Evolutionary conservation across 2,797 vertebrate genomes (phyloP), one percentile per base, ranked within the genome.

Genomic region (Borostomias antarcticus): DNA sequence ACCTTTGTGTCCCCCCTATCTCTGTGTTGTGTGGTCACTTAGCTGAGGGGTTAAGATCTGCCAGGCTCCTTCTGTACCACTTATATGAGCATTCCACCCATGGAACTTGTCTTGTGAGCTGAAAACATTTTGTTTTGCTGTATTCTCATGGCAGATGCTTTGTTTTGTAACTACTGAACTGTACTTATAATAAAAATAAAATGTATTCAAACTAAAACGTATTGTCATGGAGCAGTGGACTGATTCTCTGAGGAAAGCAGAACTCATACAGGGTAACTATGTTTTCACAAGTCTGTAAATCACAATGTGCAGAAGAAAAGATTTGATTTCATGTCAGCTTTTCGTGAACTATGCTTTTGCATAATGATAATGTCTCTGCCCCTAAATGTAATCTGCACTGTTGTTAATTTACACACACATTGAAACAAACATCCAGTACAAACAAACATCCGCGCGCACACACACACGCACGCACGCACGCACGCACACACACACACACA

Each of bases 161-260:
- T 79, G 90, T 93, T 93, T 93, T 93, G 92, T 93, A 93, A 93
- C 92, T 93, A 93, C 92, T 93, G 92, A 93, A 91, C 92, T 93
- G 92, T 93, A 93, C 92, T 93, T 93, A 92, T 93, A 92, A 93
- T 93, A 93, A 93, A 93, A 93, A 93, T 92, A 93, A 93, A 93
- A 93, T 93, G 91, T 93, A 93, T 93, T 92, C 92, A 89, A 92
- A 91, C 86, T 89, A 89, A 88, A 90, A 81, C 37, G 76, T 64
- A 73, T 66, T 68, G 79, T 83, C 57, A 74, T 72, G 58, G 76
- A 77, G 73, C 72, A 64, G 64, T 50, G 30, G 72, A 50, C 58
- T 80, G 66, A 77, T 84, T 86, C 65, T 58, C 86, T 67, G n/a
- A 47, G 74, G 56, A 63, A 2, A 47, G 58, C 59, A 40, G 54